These are phyloP conservation scores for Strigops habroptila DNA, from an alignment of 2,113 vertebrate genomes.

Conservation along the genomic window DNA sequence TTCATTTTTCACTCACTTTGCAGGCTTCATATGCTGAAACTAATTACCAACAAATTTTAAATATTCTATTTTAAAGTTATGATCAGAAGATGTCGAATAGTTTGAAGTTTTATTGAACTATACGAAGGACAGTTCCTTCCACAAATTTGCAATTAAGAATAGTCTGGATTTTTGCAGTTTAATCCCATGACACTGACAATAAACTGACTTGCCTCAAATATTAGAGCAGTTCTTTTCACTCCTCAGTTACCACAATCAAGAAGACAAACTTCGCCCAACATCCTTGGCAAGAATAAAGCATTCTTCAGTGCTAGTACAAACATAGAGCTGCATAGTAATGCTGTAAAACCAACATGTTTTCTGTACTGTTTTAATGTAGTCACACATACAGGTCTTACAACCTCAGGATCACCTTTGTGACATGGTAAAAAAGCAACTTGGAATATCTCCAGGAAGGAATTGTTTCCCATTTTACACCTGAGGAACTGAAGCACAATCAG, in stretches of 20 bases:
- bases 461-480: background rate
- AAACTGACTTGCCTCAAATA: background rate
- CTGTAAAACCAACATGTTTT: background rate
- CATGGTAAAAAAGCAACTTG: background rate
- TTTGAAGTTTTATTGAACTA: background rate
- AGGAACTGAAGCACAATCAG: background rate
- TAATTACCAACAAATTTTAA: background rate
- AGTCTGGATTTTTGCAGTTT: background rate
- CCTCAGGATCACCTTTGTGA: background rate
- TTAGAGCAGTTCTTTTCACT: background rate
- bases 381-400: background rate
- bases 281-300: background rate
- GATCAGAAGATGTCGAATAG: background rate
- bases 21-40: background rate
- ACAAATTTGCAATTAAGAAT: background rate
- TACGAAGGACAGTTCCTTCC: background rate
- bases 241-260: background rate
- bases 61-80: background rate
- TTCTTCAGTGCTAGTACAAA: background rate
- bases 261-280: background rate
- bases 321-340: background rate
- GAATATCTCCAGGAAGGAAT: background rate
- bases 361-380: background rate
- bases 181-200: background rate
- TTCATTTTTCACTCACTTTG: background rate